Base-by-base conservation (phyloP, 2,888 invertebrate species). In the Drosophila subsilvestris region DNA sequence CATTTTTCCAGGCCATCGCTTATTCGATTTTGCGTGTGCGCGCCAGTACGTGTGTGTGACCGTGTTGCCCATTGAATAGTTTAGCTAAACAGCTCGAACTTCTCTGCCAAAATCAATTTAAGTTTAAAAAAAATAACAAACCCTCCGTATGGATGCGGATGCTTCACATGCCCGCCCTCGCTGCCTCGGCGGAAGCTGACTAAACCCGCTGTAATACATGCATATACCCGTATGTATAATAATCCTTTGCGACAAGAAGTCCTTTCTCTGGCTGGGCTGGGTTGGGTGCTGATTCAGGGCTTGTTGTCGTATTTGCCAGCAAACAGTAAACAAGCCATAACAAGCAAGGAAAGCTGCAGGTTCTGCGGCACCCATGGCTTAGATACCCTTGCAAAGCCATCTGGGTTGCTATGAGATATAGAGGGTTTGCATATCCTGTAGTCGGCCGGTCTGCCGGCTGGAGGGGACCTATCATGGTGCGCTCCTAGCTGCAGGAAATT, bases 1-100 rank as follows among this genome's bases (percentile, higher is more conserved):
- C 65, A 63, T 58, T 82, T 82, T 86, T 86, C 89, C 86, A 69
- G 60, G 60, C 63, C 73, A 74, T 70, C 72, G 84, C 44, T 48
- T 67, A 74, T 50, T 65, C 51, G 65, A 65, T 69, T 68, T 76
- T 57, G 45, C 49, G 53, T 48, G 49, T 49, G 51, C 60, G 53
- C 51, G 22, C 22, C 44, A 22, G 32, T 12, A 29, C 42, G 37
- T 37, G 37, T 37, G 37, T 37, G 37, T 6, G 32, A 4, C 22
- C 22, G 22, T 22, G 22, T 22, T 22, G 37, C 14, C 6, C 37
- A 12, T 56, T 32, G n/a, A 42, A 10, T 53, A 54, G 25, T 48
- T 29, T 18, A 18, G 32, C 22, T 20, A 14, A 53, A 25, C 18
- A n/a, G 9, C 18, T 25, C 8, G 3, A 22, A 22, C 22, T 22